Conservation (phyloP, 2,888 invertebrate species). For the Tribolium freemani region DNA sequence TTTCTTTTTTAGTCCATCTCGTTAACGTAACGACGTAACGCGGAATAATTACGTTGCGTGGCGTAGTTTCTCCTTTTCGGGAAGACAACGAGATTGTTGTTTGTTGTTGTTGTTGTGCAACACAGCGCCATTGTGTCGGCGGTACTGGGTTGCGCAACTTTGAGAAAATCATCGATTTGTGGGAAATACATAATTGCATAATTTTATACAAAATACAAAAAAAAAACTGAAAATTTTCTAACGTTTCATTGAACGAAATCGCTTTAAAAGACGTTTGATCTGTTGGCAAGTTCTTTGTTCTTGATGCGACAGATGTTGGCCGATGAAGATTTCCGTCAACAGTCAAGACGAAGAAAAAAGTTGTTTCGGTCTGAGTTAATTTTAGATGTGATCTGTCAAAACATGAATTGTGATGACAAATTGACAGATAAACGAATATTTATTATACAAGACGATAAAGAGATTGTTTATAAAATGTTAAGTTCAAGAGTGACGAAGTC, state of each 20-base stretch:
- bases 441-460: too few species aligned
- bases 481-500: too few species aligned
- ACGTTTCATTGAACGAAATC: too few species aligned
- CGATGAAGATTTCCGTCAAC: not conserved
- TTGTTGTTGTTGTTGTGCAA: not conserved
- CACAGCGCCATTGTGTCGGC: conserved; percentile 5
- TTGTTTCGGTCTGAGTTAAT: not conserved
- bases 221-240: too few species aligned
- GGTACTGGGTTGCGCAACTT: not conserved
- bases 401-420: not conserved
- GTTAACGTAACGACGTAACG: conserved; percentile 26
- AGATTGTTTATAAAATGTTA: too few species aligned
- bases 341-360: too few species aligned
- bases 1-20: not conserved
- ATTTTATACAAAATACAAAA: too few species aligned
- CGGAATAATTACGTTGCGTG: conserved; percentile 1
- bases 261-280: too few species aligned
- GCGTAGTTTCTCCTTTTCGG: conserved; percentile 21
- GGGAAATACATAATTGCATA: not conserved
- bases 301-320: not conserved
- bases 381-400: not conserved
- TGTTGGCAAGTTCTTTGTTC: not conserved
- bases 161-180: not conserved
- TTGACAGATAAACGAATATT: too few species aligned
- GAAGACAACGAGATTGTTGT: conserved; percentile 7